Conservation (phyloP, 2,888 invertebrate genomes). For the Drosophila falleni region DNA sequence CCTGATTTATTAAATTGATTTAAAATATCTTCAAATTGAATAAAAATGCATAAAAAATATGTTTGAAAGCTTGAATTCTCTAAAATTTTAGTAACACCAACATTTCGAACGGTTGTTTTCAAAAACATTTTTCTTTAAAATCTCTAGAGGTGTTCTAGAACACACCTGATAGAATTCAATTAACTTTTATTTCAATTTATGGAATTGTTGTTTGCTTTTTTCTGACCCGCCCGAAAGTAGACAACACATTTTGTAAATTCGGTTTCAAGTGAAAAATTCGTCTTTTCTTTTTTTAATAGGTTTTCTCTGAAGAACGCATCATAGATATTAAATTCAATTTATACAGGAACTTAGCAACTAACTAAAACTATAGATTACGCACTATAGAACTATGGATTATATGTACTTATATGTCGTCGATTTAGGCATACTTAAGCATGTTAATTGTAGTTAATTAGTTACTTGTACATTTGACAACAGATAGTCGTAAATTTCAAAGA, state of each 20-base stretch:
- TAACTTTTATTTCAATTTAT: background rate
- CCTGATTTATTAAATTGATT: too few relatives aligned
- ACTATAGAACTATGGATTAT: conserved; percentile 43
- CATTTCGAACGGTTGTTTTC: too few relatives aligned
- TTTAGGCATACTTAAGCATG: conserved; percentile 14
- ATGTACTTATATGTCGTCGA: conserved; percentile 15
- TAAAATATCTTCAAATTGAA: too few relatives aligned
- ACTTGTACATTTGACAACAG: conserved; percentile 36
- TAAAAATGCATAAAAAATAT: too few relatives aligned
- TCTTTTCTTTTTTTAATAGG: conserved; percentile 30
- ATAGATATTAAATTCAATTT: conserved; percentile 54
- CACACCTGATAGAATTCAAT: too few relatives aligned
- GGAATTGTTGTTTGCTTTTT: background rate
- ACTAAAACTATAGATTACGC: conserved; percentile 39
- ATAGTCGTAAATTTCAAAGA: conserved; percentile 24
- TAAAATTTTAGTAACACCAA: too few relatives aligned
- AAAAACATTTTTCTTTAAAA: too few relatives aligned
- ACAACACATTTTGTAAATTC: conserved; percentile 5
- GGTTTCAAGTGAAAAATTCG: conserved; percentile 17
- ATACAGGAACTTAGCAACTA: conserved; percentile 54
- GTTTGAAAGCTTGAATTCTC: too few relatives aligned
- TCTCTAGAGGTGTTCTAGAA: too few relatives aligned
- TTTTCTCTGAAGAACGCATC: conserved; percentile 22
- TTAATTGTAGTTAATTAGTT: conserved; percentile 23
- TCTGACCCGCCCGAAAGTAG: conserved; percentile 21